Conservation (phyloP, 2,888 invertebrate genomes). For the Aporophyla nigra region DNA sequence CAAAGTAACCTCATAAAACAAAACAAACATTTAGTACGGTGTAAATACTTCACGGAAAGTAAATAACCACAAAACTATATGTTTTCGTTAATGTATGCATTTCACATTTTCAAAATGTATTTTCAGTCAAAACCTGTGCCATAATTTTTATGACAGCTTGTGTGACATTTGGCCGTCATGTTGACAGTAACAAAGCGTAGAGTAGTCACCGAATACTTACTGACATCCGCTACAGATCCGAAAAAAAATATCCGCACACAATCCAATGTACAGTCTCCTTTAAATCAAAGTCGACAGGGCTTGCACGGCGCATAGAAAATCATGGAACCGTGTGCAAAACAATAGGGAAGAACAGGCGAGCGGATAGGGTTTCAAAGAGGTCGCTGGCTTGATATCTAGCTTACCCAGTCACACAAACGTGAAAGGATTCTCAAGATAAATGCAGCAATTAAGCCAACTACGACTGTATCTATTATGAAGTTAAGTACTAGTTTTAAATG, state of each 20-base stretch:
- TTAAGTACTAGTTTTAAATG: not conserved
- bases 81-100: too few relatives aligned
- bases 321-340: constrained; percentile 51
- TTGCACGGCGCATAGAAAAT: constrained; percentile 33
- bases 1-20: too few relatives aligned
- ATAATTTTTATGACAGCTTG: not conserved
- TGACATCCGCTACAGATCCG: not conserved
- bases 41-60: too few relatives aligned
- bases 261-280: constrained; percentile 21
- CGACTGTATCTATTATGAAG: not conserved
- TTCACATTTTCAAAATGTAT: too few relatives aligned
- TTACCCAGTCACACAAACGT: not conserved
- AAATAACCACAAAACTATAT: too few relatives aligned
- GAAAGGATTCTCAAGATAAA: not conserved
- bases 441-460: not conserved
- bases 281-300: constrained; percentile 12
- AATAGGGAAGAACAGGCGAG: constrained; percentile 22
- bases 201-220: not conserved
- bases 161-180: not conserved
- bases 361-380: constrained; percentile 43
- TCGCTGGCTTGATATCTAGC: constrained; percentile 27
- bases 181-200: not conserved
- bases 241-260: not conserved
- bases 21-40: too few relatives aligned
- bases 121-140: not conserved